Base-by-base conservation (phyloP, 2,888 invertebrate genomes). In the Phalera bucephala region DNA sequence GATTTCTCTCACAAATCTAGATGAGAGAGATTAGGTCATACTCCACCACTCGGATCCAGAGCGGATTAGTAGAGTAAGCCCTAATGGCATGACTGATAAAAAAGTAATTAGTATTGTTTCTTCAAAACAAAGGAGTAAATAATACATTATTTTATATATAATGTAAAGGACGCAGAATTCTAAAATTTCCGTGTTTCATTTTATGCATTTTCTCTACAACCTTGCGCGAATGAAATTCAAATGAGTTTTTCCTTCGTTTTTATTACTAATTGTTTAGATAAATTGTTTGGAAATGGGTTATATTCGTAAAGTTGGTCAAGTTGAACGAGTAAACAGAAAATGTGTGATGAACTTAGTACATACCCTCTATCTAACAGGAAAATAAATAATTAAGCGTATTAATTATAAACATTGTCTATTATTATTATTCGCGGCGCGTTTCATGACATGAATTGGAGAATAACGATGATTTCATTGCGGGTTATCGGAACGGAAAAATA, bases 281-380 rank as follows among this genome's bases (percentile, higher is more conserved):
- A 43, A 45, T 43, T 47, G 31, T 31, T 43, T 51, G 27, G 32
- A 46, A 40, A 33, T 41, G 33, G n/a, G 23, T 36, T 36, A 27
- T 14, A 38, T 43, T 47, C 36, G 41, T 42, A 36, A 39, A 58
- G 36, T 58, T 58, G 51, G 51, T 47, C 54, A 54, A 51, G 51
- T 51, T 40, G 20, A 45, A 51, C 51, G 20, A 32, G 45, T 45
- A 38, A 19, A 10, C 2, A 17, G 27, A n/a, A 36, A 30, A 31
- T 33, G 40, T 26, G 21, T 40, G 25, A 36, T 28, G 33, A 42
- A 40, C 36, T 13, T 7, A 3, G 12, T 12, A 17, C 17, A 17
- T 23, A 23, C 10, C 23, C n/a, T n/a, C n/a, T n/a, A n/a, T n/a
- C n/a, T 33, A 44, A 38, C 54, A 53, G 51, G 51, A 53, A 45